Base-by-base conservation (phyloP, 2,113 vertebrate species). In the Hypocryptadius cinnamomeus region DNA sequence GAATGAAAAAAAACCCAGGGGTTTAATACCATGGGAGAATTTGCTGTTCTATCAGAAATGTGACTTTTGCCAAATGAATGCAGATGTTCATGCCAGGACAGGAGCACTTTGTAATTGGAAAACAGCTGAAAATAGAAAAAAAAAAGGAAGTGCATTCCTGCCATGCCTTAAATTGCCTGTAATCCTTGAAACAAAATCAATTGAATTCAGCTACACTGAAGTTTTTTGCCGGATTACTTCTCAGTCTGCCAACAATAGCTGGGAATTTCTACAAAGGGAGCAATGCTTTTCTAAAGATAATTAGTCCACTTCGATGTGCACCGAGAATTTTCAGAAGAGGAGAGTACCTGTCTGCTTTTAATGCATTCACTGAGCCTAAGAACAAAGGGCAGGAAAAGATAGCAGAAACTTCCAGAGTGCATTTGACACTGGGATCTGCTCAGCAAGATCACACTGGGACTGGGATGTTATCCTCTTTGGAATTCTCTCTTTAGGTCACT, bases 31-130 rank as follows among this genome's bases (percentile, higher is more conserved):
- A 30, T 4, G 2, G 16, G 15, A 76, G 23, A 80, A 74, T 89
- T 40, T 89, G 64, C 40, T 93, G 56, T 56, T 77, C 79, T 27
- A 39, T 66, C 61, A 90, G 80, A 92, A 93, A 81, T 8, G 17
- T 33, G 21, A 12, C 25, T 78, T 86, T 60, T 76, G 40, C 69
- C 45, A 89, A 90, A 87, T 50, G 25, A 89, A 93, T 92, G 80
- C 80, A 79, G 78, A 94, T 59, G 25, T 82, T 93, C 84, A 42
- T 92, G 91, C 84, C 70, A 87, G 94, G 80, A 94, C 90, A 89
- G 66, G 86, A 91, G 50, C 66, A 66, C 21, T 82, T 50, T 69
- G 50, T 94, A 94, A 95, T 39, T 94, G 87, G 77, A 91, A 96
- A 87, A 68, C 6, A 93, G 73, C 27, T 91, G 48, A 87, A 95